Base-by-base conservation (phyloP, 2,797 vertebrate species). In the Arrhamphus sclerolepis region DNA sequence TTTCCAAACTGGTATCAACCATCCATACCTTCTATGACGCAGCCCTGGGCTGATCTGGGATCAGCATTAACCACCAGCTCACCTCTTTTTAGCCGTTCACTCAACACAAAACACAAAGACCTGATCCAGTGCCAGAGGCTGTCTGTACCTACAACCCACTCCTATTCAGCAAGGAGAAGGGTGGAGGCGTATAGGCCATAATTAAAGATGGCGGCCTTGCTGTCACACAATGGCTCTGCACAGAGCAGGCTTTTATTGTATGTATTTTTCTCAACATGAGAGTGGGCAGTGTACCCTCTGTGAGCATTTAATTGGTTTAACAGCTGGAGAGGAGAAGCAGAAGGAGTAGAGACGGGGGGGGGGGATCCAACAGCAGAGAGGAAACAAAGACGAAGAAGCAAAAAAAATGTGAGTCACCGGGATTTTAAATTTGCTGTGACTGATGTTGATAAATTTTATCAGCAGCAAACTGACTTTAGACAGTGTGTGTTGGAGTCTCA, bases 161-260 rank as follows among this genome's bases (percentile, higher is more conserved):
- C 85, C 85, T 86, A 88, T 92, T 92, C 87, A 92, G 73, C 47
- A 10, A 74, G 56, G 75, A 85, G 84, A 81, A 79, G 84, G 85
- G 86, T 68, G 86, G 87, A 70, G 88, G 87, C 77, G 87, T 73
- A n/a, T n/a, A 82, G 73, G 88, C 89, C 87, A 80, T 92, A 90
- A 92, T 93, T 92, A 92, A 92, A 91, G 87, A 92, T 89, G 84
- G 87, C 86, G 80, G 78, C 73, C 75, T 70, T 74, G 82, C 81
- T 42, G 69, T 62, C 53, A 66, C 83, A 92, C 92, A 92, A 92
- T 92, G 68, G 90, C 73, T 77, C 66, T 62, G 73, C 73, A 84
- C 80, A 80, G 85, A 83, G 85, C 77, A 56, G 66, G 85, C 83
- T 84, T 87, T 87, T 87, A 89, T 90, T 84, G 85, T 78, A 82